Evolutionary conservation across 2,113 vertebrate species (phyloP), one percentile per base, ranked within the genome.

Genomic region (Andinoacara biseriatus): DNA sequence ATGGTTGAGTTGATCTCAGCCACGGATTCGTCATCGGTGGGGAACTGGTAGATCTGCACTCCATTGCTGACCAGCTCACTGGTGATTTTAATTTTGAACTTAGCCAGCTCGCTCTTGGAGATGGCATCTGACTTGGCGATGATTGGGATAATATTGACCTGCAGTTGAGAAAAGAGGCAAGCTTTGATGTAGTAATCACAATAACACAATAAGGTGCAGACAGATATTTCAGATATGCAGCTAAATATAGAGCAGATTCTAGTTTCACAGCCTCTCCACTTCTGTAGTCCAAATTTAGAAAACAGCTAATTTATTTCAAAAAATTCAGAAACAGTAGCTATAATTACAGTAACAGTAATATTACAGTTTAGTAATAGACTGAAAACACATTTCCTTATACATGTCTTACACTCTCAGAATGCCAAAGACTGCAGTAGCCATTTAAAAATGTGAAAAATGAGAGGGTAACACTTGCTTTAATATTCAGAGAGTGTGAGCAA

Each of bases 61-160:
- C 98, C 98, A 0, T 99, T 99, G 95, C 97, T 99, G 92, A 99
- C 98, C 62, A 99, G 95, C 83, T 99, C 98, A 1, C 98, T 99
- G 80, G 97, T 98, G 93, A 99, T 99, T 95, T 99, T 99, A 79
- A 99, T 98, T 94, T 99, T 99, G 93, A 99, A 99, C 91, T 99
- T 99, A 17, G 98, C 96, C 89, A 99, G 95, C 90, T 99, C 98
- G 13, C 97, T 99, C 94, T 99, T 99, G 88, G 98, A 98, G 92
- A 99, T 96, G 85, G 98, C 97, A 79, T 99, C 98, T 3, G 98
- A 98, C 93, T 99, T 99, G 88, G 98, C 98, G 85, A 99, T 97
- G 85, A 99, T 97, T 61, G 98, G 98, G 84, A 99, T 98, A 82
- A 99, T 99, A 91, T 99, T 99, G 82, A 99, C 98, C 98, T 99